Base-by-base conservation (phyloP, 2,888 invertebrate genomes). In the Euzetes globulus region DNA sequence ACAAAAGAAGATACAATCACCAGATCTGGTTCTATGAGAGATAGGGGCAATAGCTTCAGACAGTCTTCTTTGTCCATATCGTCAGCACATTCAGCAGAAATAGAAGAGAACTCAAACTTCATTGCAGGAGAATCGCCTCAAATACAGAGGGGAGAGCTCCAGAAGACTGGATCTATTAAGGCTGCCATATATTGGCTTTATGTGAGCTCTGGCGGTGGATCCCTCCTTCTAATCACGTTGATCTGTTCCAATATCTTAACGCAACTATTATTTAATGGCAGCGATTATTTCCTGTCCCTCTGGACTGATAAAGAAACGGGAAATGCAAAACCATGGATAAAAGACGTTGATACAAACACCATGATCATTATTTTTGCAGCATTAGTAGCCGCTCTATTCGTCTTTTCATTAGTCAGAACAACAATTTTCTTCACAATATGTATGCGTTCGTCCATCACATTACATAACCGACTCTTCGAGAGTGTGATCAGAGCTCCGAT, bases 401-500 rank as follows among this genome's bases (percentile, higher is more conserved):
- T 77, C 9, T 60, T 77, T 15, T 78, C 78, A 1, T 55, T 78
- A 11, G 11, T 78, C 11, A 72, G 79, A 27, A 78, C 78, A 11
- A 76, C 76, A 0, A 19, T 68, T 1, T 79, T 79, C 74, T 79
- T 79, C 71, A 55, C 72, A 11, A 78, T 79, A 76, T 79, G 79
- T 72, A 78, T 78, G 78, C 73, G 73, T 33, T 75, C 79, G 1
- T 79, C 79, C 9, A 76, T 78, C 15, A 76, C 27, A 1, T 70
- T 79, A 9, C 79, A 79, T 74, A 77, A 79, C 65, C 73, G 74
- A 9, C 76, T 79, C 75, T 79, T 85, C 78, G 71, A 79, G 22
- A 78, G 82, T 71, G 79, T 85, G 15, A 79, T 85, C 4, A 77
- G 82, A 33, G 76, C 77, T 9, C 74, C 77, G 19, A 74, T 77